Percentiles rank a stretch among this genome's conserved stretches.
These are phyloP conservation scores for Halocynthia aurantium DNA, from an alignment of 23 tunicate species.

Conservation along the genomic window DNA sequence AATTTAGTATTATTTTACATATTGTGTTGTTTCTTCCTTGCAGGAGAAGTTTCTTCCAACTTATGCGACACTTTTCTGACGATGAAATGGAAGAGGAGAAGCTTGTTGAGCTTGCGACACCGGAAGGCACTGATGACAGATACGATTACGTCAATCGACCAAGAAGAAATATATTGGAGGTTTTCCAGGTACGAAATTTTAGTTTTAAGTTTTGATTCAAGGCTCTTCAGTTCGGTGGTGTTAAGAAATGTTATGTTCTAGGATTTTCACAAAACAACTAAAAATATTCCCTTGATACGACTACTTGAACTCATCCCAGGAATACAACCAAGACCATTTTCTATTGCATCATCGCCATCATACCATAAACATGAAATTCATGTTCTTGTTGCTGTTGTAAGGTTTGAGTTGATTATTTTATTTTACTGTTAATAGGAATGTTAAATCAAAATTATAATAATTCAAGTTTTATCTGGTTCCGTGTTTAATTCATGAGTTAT, in stretches of 20 bases:
- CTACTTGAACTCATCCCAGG: slow-evolving; percentile 67
- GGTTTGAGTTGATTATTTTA: slow-evolving; percentile 7
- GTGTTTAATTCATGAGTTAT: not conserved
- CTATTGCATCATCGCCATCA: slow-evolving; percentile 81
- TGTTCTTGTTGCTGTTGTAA: slow-evolving; percentile 87
- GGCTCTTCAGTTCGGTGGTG: not conserved
- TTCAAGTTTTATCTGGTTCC: not conserved
- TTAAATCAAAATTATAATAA: not conserved
- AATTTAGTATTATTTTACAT: not conserved
- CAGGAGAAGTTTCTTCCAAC: slow-evolving; percentile 76
- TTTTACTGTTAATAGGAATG: not conserved
- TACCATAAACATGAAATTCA: slow-evolving; percentile 56
- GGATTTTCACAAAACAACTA: slow-evolving; percentile 83
- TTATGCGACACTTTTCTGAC: slow-evolving; percentile 36
- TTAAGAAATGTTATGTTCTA: not conserved
- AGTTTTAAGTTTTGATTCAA: not conserved
- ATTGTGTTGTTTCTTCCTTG: not conserved
- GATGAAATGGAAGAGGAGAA: slow-evolving; percentile 84
- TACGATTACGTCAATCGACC: slow-evolving; percentile 96
- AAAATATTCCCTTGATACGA: slow-evolving; percentile 40
- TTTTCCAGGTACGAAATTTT: slow-evolving; percentile 44
- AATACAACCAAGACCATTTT: slow-evolving; percentile 87
- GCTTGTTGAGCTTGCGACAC: slow-evolving; percentile 64
- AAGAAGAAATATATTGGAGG: slow-evolving; percentile 80
- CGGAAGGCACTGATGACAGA: slow-evolving; percentile 98